Base-by-base conservation (phyloP, 1,140 invertebrate genomes). In the Homarus americanus region DNA sequence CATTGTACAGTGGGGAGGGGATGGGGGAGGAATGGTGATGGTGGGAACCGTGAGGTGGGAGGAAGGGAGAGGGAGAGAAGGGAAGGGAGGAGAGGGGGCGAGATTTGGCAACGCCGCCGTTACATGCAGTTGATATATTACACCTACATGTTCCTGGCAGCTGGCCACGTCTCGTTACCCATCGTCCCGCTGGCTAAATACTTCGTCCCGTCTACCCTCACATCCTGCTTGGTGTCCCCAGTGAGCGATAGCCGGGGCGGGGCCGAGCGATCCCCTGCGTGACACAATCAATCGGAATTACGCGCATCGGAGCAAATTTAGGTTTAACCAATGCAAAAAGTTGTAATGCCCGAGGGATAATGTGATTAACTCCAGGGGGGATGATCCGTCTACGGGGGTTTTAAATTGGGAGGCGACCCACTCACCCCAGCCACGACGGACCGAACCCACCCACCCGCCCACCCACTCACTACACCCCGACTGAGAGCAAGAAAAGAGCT, bases 51-150 rank as follows among this genome's bases (percentile, higher is more conserved):
- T 7, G 44, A 15, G 12, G 44, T 5, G 12, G 44, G 44, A 49
- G 44, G 44, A 49, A n/a, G 44, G 44, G 12, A 15, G 44, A 49
- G 44, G 44, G 12, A 15, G 44, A 49, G 44, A 15, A 49, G 44
- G 44, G 12, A 7, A 49, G 44, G 5, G 44, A 49, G 12, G 44
- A 49, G 5, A 49, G 44, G n/a, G 53, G 20, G 83, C 32, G 83
- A 85, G 83, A 85, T 85, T 32, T 85, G 83, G 83, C 83, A 85
- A 85, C 83, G 34, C 7, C 32, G 69, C n/a, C 72, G 83, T 75
- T 75, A 85, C 83, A 85, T 85, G 69, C 83, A 85, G 69, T 75
- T 85, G 83, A 85, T 85, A 85, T 85, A 85, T 85, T 85, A 85
- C 83, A 85, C 69, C 83, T 85, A 85, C 83, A 85, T 73, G 69